Base-by-base conservation (phyloP, 2,797 vertebrate species). In the Takifugu ocellatus region DNA sequence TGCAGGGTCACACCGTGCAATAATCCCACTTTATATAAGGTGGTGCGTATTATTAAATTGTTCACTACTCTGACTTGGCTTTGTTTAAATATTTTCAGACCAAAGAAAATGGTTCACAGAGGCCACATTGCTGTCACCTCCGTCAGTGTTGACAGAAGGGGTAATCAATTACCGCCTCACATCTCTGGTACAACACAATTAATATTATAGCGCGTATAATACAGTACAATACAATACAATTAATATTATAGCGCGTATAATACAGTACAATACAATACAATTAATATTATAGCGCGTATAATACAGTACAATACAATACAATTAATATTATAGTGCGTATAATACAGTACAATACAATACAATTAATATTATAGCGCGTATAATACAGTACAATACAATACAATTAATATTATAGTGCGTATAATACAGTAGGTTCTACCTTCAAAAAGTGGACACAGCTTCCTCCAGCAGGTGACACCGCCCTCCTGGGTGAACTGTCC, bases 401-500 rank as follows among this genome's bases (percentile, higher is more conserved):
- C n/a, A n/a, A n/a, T n/a, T n/a, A n/a, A n/a, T n/a, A n/a, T n/a
- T n/a, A n/a, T n/a, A 21, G 21, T 21, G 21, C 21, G 21, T 21
- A 21, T 2, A 33, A 5, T 42, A 5, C 14, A 39, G 3, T 39
- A 47, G 6, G 14, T 21, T 44, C 17, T 29, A 92, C 90, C 90
- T 74, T 91, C 74, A 42, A 85, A 86, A 48, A 92, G 49, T 6
- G 89, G 90, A 42, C 90, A 92, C 1, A 92, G 26, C 39, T 80
- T 87, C 68, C 67, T 87, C 89, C 89, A 92, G 78, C 84, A 87
- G 33, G 90, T 92, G 74, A 92, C 54, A 25, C 64, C 51, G 0
- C 90, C 91, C 59, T 91, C 74, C 64, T 90, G 87, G 42, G 89
- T 89, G 75, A 81, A 89, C 59, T 92, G 91, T n/a, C 90, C 90